These are phyloP conservation scores for Sipha maydis DNA, from an alignment of 2,888 invertebrate species.

Conservation along the genomic window DNA sequence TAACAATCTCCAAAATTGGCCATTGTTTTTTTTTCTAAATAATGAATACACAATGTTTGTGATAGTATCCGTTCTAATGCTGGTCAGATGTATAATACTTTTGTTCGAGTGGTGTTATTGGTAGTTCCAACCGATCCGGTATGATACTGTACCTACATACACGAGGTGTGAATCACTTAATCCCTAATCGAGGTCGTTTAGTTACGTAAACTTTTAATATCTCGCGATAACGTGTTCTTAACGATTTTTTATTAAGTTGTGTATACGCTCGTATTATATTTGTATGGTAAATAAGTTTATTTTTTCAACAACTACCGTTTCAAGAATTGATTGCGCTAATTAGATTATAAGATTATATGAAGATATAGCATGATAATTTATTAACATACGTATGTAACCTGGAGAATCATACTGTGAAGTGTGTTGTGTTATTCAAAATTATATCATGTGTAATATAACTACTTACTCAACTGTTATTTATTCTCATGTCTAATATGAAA, in stretches of 20 bases:
- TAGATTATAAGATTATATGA: background rate
- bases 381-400: background rate
- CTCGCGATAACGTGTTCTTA: background rate
- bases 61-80: background rate
- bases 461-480: background rate
- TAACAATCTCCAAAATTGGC: slow-evolving; percentile 23
- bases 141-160: background rate
- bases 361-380: background rate
- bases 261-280: background rate
- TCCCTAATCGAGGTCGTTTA: slow-evolving; percentile 22
- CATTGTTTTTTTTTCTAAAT: slow-evolving; percentile 29
- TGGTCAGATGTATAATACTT: background rate
- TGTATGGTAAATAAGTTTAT: background rate
- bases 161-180: slow-evolving; percentile 9
- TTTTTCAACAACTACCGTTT: background rate
- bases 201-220: slow-evolving; percentile 17
- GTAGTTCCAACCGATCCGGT: background rate
- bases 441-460: background rate
- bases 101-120: background rate
- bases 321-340: background rate
- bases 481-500: background rate
- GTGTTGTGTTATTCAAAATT: background rate
- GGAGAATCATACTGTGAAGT: background rate
- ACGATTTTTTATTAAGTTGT: background rate
- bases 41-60: slow-evolving; percentile 5